Evolutionary conservation across 1,140 invertebrate genomes (phyloP), one percentile per base, ranked within the genome.

Genomic region (Platorchestia sp.): DNA sequence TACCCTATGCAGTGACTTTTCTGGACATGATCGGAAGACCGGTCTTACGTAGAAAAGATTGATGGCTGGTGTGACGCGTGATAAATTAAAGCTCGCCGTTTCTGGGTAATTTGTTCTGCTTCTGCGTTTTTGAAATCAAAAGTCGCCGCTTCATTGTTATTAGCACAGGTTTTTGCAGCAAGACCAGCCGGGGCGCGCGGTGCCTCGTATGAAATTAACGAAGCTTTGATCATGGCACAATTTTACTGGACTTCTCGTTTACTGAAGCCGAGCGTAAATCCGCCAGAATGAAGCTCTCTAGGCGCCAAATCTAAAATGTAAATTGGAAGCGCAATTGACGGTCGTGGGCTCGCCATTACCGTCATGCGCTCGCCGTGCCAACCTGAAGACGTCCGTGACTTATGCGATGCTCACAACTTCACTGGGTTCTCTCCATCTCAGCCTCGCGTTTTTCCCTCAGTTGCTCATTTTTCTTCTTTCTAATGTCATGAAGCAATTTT

Each of bases 271-370:
- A 42, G 87, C 87, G 44, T 90, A 90, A 90, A 22, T 42, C 87
- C 41, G 36, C 19, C 10, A 42, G 41, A 90, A 42, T 42, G 3
- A 10, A 43, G 87, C 87, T 90, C 41, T 90, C 87, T 43, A 44
- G 87, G 87, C 87, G 6, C 87, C 87, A 90, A 90, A 90, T 90
- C 87, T 90, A 42, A 42, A 90, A 90, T 90, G 87, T 90, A 90
- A 42, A 90, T 87, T 87, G 40, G 7, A 6, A 5, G 5, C 86
- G 86, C 36, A 87, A 87, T 90, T 90, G 87, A 42, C 41, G 87
- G 27, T 45, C 87, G 44, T 45, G 42, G 5, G 41, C 87, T 43
- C 87, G 87, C 87, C 87, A 90, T 90, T 43, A 90, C 87, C 10
- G 59, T 75, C 59, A 75, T 75, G 7, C 10, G 59, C 59, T 75